Conservation (phyloP, 2,888 invertebrate genomes). For the Xestoiulus laeticollis region DNA sequence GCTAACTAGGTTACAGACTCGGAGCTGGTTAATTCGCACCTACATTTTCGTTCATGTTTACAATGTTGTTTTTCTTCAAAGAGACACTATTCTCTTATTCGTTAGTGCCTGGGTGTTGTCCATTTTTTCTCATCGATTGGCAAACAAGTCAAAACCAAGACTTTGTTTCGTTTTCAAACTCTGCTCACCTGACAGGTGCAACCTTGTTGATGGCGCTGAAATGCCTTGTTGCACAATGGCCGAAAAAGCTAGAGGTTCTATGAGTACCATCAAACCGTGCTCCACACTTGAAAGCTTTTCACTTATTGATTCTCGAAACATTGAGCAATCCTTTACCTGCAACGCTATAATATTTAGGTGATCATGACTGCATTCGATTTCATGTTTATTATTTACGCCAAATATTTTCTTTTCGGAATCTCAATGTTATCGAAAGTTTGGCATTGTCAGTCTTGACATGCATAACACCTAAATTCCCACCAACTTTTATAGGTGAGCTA, state of each 20-base stretch:
- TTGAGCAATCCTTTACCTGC: neutral
- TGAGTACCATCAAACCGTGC: conserved; percentile 29
- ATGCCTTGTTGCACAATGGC: conserved; percentile 11
- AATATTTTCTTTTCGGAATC: conserved; percentile 34
- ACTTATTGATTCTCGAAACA: conserved; percentile 14
- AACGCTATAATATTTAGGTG: conserved; percentile 23
- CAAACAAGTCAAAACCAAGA: neutral
- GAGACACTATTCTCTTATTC: neutral
- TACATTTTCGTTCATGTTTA: neutral
- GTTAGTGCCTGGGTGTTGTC: neutral
- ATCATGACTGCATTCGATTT: conserved; percentile 25
- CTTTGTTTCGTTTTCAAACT: conserved; percentile 6
- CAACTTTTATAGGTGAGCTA: neutral
- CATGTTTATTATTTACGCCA: conserved; percentile 37
- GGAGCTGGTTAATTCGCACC: neutral
- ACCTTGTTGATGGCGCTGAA: conserved; percentile 31
- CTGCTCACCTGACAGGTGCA: conserved; percentile 9
- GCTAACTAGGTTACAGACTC: neutral
- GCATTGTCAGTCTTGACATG: conserved; percentile 15
- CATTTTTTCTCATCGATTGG: neutral
- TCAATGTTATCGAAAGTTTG: conserved; percentile 25
- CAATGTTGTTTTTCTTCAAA: neutral
- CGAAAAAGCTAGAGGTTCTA: neutral
- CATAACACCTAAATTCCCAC: conserved; percentile 22
- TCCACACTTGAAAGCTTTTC: conserved; percentile 1